Evolutionary conservation across 1,140 invertebrate genomes (phyloP), one percentile per base, ranked within the genome.

Genomic region (Gonatopus flavifemur): DNA sequence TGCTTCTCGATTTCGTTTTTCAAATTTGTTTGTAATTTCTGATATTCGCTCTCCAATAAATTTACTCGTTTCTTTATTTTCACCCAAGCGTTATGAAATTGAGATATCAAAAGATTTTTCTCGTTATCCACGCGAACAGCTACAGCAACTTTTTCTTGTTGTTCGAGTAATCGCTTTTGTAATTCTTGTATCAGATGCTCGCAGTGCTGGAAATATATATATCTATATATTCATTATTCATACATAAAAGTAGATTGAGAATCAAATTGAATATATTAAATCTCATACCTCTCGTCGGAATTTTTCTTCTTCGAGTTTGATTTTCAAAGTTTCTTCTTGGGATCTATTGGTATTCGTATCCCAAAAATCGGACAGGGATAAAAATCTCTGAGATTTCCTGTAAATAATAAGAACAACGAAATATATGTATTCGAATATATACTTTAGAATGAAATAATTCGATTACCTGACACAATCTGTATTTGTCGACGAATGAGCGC

Each of bases 141-240:
- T 2, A 91, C 88, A 0, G 88, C 87, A 19, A 91, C 65, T 55
- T 87, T 86, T 66, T 92, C 86, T 72, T 91, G 86, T 54, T 88
- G 83, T 59, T 91, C 88, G 15, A 91, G 69, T 39, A 88, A 68
- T 50, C 84, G 83, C 46, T 82, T 82, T 66, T 91, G 88, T 1
- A 91, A 66, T 30, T 86, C 79, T 62, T 89, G 85, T 30, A 92
- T 89, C 49, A 87, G 76, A 52, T 85, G 78, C 70, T 92, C 89
- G 66, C 88, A 88, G 66, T 91, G 89, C 84, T 90, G 66, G 4
- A 80, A 77, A 21, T 64, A 25, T 12, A 24, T 38, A 52, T 32
- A 44, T 45, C 22, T 36, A 43, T 24, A 32, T 31, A 30, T 31
- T 42, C 32, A 21, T 32, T 37, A 43, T 43, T 21, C 10, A 41